Evolutionary conservation across 2,113 vertebrate genomes (phyloP), one percentile per base, ranked within the genome.

Genomic region (Zingel zingel): DNA sequence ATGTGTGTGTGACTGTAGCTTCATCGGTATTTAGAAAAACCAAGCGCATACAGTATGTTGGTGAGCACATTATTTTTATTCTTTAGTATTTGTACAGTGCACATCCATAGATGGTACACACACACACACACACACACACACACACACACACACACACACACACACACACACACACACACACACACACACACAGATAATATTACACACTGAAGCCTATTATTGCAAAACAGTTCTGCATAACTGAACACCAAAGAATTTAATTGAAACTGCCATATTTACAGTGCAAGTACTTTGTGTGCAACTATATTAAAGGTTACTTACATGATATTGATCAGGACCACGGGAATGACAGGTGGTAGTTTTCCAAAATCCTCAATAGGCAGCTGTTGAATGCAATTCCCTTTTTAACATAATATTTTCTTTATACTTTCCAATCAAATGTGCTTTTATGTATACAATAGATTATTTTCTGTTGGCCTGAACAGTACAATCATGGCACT

Each of bases 161-260:
- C 2, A 39, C 36, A 36, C 36, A 36, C 36, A 36, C 36, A 39
- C 36, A 39, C 36, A 43, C 39, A 43, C 9, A 39, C 8, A 39
- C 36, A 9, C 36, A 39, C 36, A 39, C 36, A 43, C 39, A 43
- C 2, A 39, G 2, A 43, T 43, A 27, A 50, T 21, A 78, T 70
- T 18, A 67, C 75, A 77, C 79, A 27, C 66, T 23, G 15, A 61
- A 62, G 74, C 71, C 66, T 30, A 65, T 73, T 58, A 65, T 75
- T 53, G 48, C 30, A 56, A 84, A 74, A 74, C 47, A 71, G 23
- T 16, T 74, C 73, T 70, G 76, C 59, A 58, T 47, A 48, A 61
- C 59, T 50, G 11, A 83, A 65, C 83, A 67, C 86, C 80, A 91
- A 88, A 92, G 86, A 92, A 47, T 48, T 67, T 16, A 57, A 61